Base-by-base conservation (phyloP, 2,113 vertebrate species). In the Hoplias malabaricus region DNA sequence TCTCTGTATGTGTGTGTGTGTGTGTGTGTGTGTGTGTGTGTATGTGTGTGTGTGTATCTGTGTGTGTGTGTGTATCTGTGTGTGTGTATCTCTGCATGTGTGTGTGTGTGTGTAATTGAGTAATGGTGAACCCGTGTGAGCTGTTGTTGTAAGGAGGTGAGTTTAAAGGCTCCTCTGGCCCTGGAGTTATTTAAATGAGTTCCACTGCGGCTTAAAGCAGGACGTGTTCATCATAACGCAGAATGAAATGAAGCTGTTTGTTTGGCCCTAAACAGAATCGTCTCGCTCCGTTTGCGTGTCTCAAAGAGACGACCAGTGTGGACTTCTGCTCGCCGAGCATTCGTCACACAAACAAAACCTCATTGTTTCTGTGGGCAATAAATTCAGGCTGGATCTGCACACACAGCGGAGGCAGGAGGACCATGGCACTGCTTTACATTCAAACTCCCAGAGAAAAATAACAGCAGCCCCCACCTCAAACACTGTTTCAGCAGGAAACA, bases 401-500 rank as follows among this genome's bases (percentile, higher is more conserved):
- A 34, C 34, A 56, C 43, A 31, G 71, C 23, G 69, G 68, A 33
- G n/a, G n/a, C 61, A 76, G 66, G 63, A 43, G 67, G 42, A n/a
- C n/a, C n/a, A n/a, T n/a, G n/a, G n/a, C n/a, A n/a, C n/a, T n/a
- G n/a, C n/a, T 81, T 77, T 72, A 68, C 79, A 59, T 77, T 81
- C 48, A 12, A 34, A 27, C 23, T 69, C 79, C 53, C n/a, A 10
- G 4, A 53, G 23, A n/a, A 43, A 57, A 56, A 57, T n/a, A 29
- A n/a, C 69, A n/a, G n/a, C n/a, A n/a, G n/a, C n/a, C n/a, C 73
- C 27, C 33, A 27, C 38, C 34, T 59, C 25, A 57, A 74, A 83
- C 72, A n/a, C 71, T 42, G 73, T 61, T 71, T 65, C 71, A 82
- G 75, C 75, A 61, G 50, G 38, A 71, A 82, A 31, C 42, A n/a